These are phyloP conservation scores for Tragopan temminckii DNA, from an alignment of 2,797 vertebrate species.

Conservation along the genomic window DNA sequence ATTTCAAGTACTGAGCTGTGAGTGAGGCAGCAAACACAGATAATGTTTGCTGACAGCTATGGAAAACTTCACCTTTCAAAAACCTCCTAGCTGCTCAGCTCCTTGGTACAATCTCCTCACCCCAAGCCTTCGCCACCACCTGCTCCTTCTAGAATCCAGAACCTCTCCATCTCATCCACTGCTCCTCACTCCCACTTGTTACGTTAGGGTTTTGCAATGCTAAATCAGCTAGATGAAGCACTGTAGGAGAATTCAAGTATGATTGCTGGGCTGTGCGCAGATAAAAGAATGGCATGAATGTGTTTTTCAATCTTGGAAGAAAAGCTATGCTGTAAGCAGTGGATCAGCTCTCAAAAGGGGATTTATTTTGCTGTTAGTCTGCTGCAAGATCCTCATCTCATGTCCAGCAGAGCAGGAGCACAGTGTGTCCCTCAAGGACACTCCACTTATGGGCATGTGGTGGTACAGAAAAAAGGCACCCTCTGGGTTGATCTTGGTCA, in stretches of 20 bases:
- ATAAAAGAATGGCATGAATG: background rate
- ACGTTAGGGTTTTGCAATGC: background rate
- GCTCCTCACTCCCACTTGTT: rapidly evolving
- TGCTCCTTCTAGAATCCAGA: background rate
- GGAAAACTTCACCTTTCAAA: background rate
- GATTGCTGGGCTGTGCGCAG: background rate
- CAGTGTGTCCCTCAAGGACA: background rate
- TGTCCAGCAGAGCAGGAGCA: rapidly evolving
- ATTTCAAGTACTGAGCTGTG: background rate
- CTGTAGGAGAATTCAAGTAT: background rate
- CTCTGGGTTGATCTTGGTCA: background rate
- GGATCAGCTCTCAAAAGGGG: background rate
- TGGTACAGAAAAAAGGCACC: background rate
- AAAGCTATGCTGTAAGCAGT: background rate
- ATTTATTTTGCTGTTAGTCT: background rate
- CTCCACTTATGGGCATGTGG: rapidly evolving
- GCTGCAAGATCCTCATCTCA: background rate
- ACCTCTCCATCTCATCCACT: background rate
- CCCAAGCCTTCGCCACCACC: background rate
- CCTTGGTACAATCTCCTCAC: background rate
- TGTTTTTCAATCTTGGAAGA: background rate
- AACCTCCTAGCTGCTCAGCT: background rate
- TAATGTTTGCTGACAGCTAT: background rate
- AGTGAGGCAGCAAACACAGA: background rate
- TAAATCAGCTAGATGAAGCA: background rate